Conservation (phyloP, 2,113 vertebrate species). For the Urocynchramus pylzowi region DNA sequence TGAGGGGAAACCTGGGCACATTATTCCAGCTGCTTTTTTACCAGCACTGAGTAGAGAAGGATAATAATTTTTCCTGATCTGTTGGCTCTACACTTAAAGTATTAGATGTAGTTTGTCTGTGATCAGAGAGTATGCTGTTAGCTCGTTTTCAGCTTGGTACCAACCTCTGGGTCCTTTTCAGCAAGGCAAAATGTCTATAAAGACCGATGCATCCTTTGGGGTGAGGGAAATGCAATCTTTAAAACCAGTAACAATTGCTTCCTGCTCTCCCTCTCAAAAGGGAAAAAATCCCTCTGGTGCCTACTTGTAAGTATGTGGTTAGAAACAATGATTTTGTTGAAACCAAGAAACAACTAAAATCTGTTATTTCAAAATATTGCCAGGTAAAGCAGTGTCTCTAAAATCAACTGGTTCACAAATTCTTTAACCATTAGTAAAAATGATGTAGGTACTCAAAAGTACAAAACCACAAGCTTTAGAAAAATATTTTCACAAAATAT, state of each 20-base stretch:
- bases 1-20: background rate
- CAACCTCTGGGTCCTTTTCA: background rate
- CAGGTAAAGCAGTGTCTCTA: constrained; percentile 25
- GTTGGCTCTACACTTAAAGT: background rate
- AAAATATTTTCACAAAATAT: background rate
- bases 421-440: background rate
- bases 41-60: background rate
- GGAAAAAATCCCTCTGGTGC: background rate
- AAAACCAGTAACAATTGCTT: background rate
- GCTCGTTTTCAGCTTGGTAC: background rate
- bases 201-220: background rate
- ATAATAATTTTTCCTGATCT: background rate
- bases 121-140: background rate
- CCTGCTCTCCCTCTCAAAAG: background rate
- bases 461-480: background rate
- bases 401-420: background rate
- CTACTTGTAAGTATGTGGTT: background rate
- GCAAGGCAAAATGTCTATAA: background rate
- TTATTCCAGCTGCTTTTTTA: background rate
- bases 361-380: constrained; percentile 35
- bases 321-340: background rate
- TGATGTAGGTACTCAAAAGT: background rate
- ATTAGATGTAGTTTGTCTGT: background rate
- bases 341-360: background rate
- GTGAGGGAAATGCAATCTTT: background rate